Evolutionary conservation across 2,797 vertebrate genomes (phyloP), one percentile per base, ranked within the genome.

Genomic region (Hipposideros larvatus): DNA sequence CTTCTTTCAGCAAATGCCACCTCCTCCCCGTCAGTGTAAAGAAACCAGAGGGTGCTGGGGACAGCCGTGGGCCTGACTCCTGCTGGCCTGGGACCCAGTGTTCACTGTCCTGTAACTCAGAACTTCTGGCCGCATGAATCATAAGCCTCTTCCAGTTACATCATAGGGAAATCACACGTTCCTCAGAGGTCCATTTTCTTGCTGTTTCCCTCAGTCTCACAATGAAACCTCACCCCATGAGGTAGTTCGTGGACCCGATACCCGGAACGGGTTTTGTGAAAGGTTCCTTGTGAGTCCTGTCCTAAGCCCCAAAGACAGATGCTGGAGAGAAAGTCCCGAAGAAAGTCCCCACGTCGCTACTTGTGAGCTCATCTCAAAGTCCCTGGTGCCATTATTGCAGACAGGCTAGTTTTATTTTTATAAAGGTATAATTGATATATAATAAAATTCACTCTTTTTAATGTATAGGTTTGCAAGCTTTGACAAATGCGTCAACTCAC

Each of bases 21-120:
- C 11, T 18, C 43, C 28, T 83, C 43, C 65, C 0, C 4, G 24
- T 57, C 43, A 24, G 48, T 31, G 31, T 5, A 11, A 22, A 6
- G 61, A 34, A 74, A 13, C 48, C 48, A 15, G 48, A 51, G 48
- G 48, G 48, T 15, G 14, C 48, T 3, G 14, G 48, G 48, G 48
- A 3, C 48, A 51, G 48, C 48, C 48, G 14, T 51, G 48, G 48
- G 48, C 48, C 48, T 51, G 48, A 51, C 48, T 4, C 46, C 48
- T 7, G 61, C n/a, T 9, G 9, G 37, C 14, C 53, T 41, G 79
- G 11, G 28, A 18, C 18, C 21, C 3, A 4, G 28, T 9, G 9
- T 53, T 1, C 3, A 0, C 18, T 1, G 14, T 13, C 16, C 28
- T n/a, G 3, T 53, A n/a, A 48, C n/a, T 3, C 4, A 14, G 9